These are phyloP conservation scores for Drosophila vallismaia DNA, from an alignment of 2,888 invertebrate genomes.

Conservation along the genomic window DNA sequence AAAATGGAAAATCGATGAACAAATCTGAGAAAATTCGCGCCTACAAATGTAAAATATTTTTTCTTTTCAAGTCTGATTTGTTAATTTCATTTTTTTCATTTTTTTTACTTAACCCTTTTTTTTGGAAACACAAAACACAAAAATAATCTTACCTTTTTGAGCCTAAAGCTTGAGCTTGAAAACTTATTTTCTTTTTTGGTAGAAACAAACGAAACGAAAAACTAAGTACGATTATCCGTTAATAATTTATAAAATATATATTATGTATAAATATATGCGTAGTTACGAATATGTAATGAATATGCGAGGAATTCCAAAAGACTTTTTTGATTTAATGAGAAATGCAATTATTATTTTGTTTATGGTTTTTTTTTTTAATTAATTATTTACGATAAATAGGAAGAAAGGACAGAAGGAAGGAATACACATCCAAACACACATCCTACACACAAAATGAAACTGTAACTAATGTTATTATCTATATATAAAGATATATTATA, in stretches of 20 bases:
- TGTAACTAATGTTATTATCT: constrained; percentile 42
- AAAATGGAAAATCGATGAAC: not conserved
- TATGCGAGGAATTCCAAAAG: constrained; percentile 64
- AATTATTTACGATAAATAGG: constrained; percentile 23
- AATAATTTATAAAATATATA: constrained; percentile 35
- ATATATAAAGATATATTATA: constrained; percentile 8
- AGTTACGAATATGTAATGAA: constrained; percentile 55
- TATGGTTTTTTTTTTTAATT: constrained; percentile 41
- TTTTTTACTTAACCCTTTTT: constrained; percentile 1
- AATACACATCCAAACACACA: constrained; percentile 9
- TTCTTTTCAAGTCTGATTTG: constrained; percentile 30
- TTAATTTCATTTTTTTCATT: constrained; percentile 20
- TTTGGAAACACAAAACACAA: not conserved
- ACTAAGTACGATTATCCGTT: constrained; percentile 22
- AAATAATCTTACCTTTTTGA: constrained; percentile 7
- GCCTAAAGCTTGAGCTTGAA: constrained; percentile 7
- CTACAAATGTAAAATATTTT: constrained; percentile 8
- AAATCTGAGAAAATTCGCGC: constrained; percentile 6
- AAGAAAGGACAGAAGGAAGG: constrained; percentile 3
- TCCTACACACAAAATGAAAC: constrained; percentile 31
- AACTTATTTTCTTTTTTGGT: constrained; percentile 4
- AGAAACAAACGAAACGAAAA: constrained; percentile 8
- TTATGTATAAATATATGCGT: constrained; percentile 45
- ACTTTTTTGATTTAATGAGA: constrained; percentile 51
- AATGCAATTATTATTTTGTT: constrained; percentile 38